These are phyloP conservation scores for Meloidogyne hapla DNA, from an alignment of 1,140 invertebrate genomes.

Conservation along the genomic window DNA sequence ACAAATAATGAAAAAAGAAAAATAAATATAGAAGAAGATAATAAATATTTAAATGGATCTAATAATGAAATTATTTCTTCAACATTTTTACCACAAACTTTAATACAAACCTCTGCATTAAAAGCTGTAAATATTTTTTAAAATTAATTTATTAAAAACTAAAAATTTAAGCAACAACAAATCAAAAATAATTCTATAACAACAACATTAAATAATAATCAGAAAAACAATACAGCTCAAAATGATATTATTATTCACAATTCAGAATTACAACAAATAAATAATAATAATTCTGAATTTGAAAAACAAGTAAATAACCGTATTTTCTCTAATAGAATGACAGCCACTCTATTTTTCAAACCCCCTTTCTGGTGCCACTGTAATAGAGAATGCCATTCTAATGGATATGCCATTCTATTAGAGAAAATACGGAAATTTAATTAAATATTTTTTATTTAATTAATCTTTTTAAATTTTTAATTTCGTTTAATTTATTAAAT, in stretches of 20 bases:
- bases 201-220: not conserved
- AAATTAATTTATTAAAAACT: not conserved
- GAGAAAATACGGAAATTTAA: too few species aligned
- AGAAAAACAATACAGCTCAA: not conserved
- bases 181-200: not conserved
- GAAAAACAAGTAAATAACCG: not conserved
- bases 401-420: too few species aligned
- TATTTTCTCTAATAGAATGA: too few species aligned
- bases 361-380: too few species aligned
- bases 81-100: not conserved
- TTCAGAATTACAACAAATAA: not conserved
- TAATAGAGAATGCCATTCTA: too few species aligned
- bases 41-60: not conserved
- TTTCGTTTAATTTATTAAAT: too few species aligned
- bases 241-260: not conserved
- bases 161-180: not conserved
- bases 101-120: not conserved
- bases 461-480: too few species aligned
- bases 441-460: not conserved
- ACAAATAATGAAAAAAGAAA: not conserved
- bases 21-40: not conserved
- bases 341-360: too few species aligned
- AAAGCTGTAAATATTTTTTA: not conserved
- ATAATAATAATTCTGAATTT: not conserved
- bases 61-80: conserved; percentile 6